Conservation (phyloP, 2,113 vertebrate genomes). For the Pedionomus torquatus region DNA sequence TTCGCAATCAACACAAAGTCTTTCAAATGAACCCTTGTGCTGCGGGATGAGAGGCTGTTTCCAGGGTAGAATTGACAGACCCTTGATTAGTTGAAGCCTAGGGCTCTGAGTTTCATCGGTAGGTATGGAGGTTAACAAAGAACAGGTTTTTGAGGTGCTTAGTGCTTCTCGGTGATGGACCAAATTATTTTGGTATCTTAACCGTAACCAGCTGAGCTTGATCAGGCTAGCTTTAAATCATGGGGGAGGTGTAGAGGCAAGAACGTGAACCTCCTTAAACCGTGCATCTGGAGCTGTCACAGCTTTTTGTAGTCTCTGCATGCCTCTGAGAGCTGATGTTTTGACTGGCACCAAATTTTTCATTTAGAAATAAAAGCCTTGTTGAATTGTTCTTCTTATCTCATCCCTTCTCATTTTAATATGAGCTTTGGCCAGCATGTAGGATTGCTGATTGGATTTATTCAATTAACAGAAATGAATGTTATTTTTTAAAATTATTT, state of each 20-base stretch:
- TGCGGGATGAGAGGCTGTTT: not conserved
- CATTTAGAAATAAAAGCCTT: not conserved
- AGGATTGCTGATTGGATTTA: not conserved
- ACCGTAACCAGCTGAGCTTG: not conserved
- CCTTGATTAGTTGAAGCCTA: not conserved
- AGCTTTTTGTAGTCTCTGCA: accelerated
- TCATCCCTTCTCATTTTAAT: not conserved
- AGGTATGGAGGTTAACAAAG: not conserved
- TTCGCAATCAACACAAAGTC: constrained; percentile 43
- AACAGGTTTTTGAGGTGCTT: not conserved
- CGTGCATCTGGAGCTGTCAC: not conserved
- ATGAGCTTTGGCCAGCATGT: not conserved
- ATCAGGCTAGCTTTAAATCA: not conserved
- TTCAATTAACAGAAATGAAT: not conserved
- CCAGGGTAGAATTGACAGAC: constrained; percentile 2
- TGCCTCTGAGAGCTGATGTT: not conserved
- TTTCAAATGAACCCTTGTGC: constrained; percentile 18
- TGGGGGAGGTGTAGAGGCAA: not conserved
- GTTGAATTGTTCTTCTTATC: not conserved
- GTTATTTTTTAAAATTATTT: not conserved
- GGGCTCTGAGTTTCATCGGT: not conserved
- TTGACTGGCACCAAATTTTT: not conserved
- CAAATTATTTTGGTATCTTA: not conserved
- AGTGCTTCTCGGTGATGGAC: accelerated
- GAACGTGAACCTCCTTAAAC: not conserved